Evolutionary conservation across 2,797 vertebrate genomes (phyloP), one percentile per base, ranked within the genome.

Genomic region (Aulostomus chinensis): DNA sequence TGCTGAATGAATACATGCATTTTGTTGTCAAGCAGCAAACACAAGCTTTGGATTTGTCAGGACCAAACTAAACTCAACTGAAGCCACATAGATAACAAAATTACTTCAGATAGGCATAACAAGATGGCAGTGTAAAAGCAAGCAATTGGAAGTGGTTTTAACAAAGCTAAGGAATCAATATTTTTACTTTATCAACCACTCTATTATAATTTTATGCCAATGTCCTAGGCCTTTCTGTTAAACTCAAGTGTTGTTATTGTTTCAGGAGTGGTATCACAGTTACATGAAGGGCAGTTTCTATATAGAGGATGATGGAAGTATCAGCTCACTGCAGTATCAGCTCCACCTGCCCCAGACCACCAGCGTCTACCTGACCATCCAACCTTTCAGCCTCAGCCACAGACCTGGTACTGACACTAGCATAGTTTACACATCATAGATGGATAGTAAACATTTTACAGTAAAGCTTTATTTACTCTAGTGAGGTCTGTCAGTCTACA

Each of bases 221-320:
- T n/a, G n/a, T n/a, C n/a, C n/a, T n/a, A n/a, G n/a, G n/a, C n/a
- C n/a, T n/a, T n/a, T n/a, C n/a, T n/a, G n/a, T n/a, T n/a, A n/a
- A n/a, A n/a, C n/a, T n/a, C n/a, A n/a, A n/a, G n/a, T 25, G 24
- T 25, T 25, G 6, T 25, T 9, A 1, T 38, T 58, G 0, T 75
- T 85, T 26, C 78, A 98, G 96, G 93, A 93, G 2, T 97, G 94
- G 95, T 89, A 89, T 0, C 75, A 85, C 37, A 75, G 65, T 21
- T 82, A 55, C 0, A 81, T 91, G 60, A 97, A 83, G 68, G 96
- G 96, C 42, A 95, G 95, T 68, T 96, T 98, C 81, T 94, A 93
- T 78, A 57, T 97, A 49, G 94, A 98, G 64, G 93, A 95, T 0
- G 86, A 91, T 33, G 90, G 93, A 16, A 91, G 86, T 30, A 90